Percentiles rank a stretch among this genome's conserved stretches.
Evolutionary conservation across 1,140 invertebrate species (phyloP).

Genomic region (Hypothenemus hampei): DNA sequence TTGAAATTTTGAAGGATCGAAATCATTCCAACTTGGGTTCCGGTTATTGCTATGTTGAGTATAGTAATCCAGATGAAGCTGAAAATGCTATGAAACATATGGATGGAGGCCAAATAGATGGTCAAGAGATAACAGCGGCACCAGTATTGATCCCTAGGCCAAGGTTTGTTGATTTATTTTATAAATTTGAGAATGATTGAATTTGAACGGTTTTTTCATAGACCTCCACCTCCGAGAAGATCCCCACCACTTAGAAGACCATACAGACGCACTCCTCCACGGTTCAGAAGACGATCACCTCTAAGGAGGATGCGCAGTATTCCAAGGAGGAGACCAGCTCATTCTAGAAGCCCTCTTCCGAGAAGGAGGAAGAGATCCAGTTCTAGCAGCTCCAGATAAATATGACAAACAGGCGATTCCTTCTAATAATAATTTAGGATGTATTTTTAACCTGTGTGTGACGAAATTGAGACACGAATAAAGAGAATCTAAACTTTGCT

Average conservation of each 20-base stretch:
- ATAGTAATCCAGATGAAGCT: conserved; percentile 87
- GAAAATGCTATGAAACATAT: conserved; percentile 99
- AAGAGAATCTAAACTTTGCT: too few species aligned
- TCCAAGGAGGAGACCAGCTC: conserved; percentile 53
- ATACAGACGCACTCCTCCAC: conserved; percentile 40
- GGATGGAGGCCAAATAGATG: conserved; percentile 93
- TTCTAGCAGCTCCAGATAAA: conserved; percentile 70
- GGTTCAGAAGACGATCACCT: conserved; percentile 53
- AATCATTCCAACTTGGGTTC: conserved; percentile 78
- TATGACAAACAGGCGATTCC: too few species aligned
- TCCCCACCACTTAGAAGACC: conserved; percentile 53
- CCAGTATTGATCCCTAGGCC: conserved; percentile 78
- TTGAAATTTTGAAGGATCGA: conserved; percentile 55
- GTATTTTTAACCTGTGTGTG: too few species aligned
- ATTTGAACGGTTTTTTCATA: neutral
- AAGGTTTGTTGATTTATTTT: conserved; percentile 26
- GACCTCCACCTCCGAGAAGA: conserved; percentile 58
- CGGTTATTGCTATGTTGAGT: conserved; percentile 94
- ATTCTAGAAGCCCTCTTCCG: conserved; percentile 57
- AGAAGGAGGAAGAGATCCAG: conserved; percentile 72
- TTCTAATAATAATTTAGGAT: too few species aligned
- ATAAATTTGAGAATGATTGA: neutral
- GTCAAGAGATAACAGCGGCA: conserved; percentile 91
- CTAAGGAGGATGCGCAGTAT: conserved; percentile 49
- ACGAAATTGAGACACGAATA: too few species aligned